Percentiles rank a stretch among this genome's conserved stretches.
Evolutionary conservation across 2,113 vertebrate genomes (phyloP).

Genomic region (Sylvietta virens): DNA sequence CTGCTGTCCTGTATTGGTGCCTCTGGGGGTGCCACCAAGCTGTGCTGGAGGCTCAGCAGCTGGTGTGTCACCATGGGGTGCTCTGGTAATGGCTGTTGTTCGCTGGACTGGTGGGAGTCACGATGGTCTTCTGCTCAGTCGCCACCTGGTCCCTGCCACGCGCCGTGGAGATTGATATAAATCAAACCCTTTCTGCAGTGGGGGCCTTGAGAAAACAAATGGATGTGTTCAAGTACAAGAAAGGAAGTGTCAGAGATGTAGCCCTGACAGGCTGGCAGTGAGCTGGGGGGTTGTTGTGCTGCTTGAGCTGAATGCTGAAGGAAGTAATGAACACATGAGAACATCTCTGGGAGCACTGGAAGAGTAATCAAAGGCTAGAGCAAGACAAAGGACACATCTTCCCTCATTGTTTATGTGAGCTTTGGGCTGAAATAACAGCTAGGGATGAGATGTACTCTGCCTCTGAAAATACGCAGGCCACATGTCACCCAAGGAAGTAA

Average conservation of each 20-base stretch:
- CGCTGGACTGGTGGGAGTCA: neutral
- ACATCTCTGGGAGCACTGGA: neutral
- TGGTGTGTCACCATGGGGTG: neutral
- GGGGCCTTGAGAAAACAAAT: neutral
- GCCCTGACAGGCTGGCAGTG: neutral
- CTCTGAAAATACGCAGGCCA: neutral
- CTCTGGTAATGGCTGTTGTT: neutral
- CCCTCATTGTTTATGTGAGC: neutral
- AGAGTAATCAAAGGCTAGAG: neutral
- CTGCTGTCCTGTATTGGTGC: rapidly evolving
- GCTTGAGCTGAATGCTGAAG: neutral
- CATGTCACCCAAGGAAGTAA: neutral
- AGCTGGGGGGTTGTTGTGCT: neutral
- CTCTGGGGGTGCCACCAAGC: constrained; percentile 17
- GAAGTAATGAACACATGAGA: neutral
- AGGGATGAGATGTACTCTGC: neutral
- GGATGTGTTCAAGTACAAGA: neutral
- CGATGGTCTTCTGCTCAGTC: neutral
- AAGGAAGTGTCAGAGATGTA: neutral
- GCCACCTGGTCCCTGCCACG: constrained; percentile 36
- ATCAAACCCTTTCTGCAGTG: neutral
- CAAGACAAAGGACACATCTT: neutral
- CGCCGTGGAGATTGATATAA: neutral
- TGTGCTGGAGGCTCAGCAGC: neutral
- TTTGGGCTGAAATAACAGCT: neutral